These are phyloP conservation scores for Eubasilissa regina DNA, from an alignment of 1,140 invertebrate species.

Conservation along the genomic window DNA sequence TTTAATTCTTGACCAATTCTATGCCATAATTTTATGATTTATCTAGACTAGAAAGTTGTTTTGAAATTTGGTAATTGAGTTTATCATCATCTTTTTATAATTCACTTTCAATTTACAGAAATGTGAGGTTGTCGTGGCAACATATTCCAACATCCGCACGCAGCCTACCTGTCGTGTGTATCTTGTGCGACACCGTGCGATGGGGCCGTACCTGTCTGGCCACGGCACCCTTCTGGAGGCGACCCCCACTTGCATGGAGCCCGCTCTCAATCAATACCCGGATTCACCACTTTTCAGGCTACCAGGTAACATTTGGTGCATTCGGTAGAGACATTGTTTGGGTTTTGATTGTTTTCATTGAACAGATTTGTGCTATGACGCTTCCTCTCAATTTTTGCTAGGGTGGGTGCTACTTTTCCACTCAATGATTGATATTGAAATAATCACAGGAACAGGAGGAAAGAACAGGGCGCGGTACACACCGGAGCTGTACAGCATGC, in stretches of 20 bases:
- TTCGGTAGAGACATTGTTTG: no score
- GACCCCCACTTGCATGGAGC: not conserved
- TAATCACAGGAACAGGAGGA: not conserved
- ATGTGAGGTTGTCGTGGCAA: conserved; percentile 88
- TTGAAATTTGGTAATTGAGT: no score
- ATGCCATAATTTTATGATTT: no score
- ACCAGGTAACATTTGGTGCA: not conserved
- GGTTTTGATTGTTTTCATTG: no score
- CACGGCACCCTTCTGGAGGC: conserved; percentile 24
- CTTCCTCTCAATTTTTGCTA: not conserved
- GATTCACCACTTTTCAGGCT: not conserved
- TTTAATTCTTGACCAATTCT: no score
- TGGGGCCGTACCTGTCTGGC: conserved; percentile 11
- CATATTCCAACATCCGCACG: conserved; percentile 91
- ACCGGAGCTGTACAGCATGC: conserved; percentile 71
- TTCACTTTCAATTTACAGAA: conserved; percentile 76
- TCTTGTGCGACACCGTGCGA: conserved; percentile 69
- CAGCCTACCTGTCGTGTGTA: conserved; percentile 88
- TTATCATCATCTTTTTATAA: no score
- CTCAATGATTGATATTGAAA: not conserved
- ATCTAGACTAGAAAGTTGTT: no score
- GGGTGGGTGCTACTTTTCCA: no score
- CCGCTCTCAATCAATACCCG: not conserved
- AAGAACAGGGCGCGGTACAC: conserved; percentile 43
- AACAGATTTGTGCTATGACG: no score